phyloP scores from a whole-genome alignment of 2,888 invertebrate species.

The Eupithecia vulgata region DNA sequence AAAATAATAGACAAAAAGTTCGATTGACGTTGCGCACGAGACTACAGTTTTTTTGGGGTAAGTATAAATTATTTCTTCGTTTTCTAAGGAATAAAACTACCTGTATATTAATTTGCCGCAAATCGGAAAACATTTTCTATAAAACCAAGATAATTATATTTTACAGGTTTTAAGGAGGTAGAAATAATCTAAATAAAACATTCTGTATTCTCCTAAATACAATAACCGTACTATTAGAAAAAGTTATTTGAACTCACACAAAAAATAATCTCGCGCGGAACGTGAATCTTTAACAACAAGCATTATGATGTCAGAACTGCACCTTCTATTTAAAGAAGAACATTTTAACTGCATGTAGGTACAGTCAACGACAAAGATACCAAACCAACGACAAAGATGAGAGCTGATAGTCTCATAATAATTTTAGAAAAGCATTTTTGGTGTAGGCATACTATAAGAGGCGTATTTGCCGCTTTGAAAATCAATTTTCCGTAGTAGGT shows the following conservation, averaged over 20 bases:
- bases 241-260: background rate
- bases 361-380: background rate
- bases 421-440: too few relatives aligned
- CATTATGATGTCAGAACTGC: background rate
- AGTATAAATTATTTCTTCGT: background rate
- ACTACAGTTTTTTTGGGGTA: background rate
- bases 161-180: too few relatives aligned
- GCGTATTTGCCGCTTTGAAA: too few relatives aligned
- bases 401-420: background rate
- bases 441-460: too few relatives aligned
- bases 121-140: background rate
- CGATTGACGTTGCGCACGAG: background rate
- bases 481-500: too few relatives aligned
- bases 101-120: background rate
- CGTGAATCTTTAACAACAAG: background rate
- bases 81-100: too few relatives aligned
- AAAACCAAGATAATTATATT: background rate
- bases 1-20: background rate
- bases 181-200: background rate
- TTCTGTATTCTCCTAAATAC: too few relatives aligned
- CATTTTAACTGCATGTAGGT: background rate
- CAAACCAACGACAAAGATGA: background rate
- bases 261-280: background rate
- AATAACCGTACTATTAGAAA: background rate
- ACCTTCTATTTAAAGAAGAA: background rate